Percentiles rank a stretch among this genome's conserved stretches.
Conservation (phyloP, 2,888 invertebrate species). For the Myopa tessellatipennis region DNA sequence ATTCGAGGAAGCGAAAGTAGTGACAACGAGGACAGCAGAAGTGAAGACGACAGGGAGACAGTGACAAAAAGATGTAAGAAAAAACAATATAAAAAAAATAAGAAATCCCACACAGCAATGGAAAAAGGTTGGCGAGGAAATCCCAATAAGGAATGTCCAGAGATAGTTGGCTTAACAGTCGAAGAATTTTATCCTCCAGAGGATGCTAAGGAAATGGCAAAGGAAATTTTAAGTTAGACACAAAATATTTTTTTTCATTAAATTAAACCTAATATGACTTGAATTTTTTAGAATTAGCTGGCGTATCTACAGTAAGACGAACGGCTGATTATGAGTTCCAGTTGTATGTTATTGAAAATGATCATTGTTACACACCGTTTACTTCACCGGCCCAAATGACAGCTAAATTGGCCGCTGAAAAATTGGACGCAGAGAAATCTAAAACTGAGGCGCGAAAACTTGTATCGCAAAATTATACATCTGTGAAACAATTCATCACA, state of each 20-base stretch:
- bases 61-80: constrained; percentile 27
- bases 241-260: neutral
- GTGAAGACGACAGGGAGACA: constrained; percentile 49
- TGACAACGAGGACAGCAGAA: constrained; percentile 48
- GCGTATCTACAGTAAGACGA: constrained; percentile 61
- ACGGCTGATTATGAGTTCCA: constrained; percentile 64
- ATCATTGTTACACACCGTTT: constrained; percentile 83
- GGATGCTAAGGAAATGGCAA: constrained; percentile 67
- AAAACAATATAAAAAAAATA: constrained; percentile 35
- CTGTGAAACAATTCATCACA: constrained; percentile 51
- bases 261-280: constrained; percentile 27
- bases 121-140: constrained; percentile 38
- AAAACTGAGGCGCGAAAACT: constrained; percentile 54
- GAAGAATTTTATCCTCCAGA: constrained; percentile 74
- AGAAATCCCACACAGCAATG: constrained; percentile 6
- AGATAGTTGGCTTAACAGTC: constrained; percentile 75
- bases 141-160: constrained; percentile 59
- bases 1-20: constrained; percentile 49
- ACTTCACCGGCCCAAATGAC: constrained; percentile 74
- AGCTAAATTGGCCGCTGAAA: constrained; percentile 55
- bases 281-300: constrained; percentile 61
- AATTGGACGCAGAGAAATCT: constrained; percentile 54
- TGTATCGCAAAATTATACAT: constrained; percentile 48
- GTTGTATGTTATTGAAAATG: constrained; percentile 74
- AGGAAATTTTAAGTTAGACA: constrained; percentile 68